Conservation (phyloP, 2,888 invertebrate genomes). For the Peribatodes rhomboidaria region DNA sequence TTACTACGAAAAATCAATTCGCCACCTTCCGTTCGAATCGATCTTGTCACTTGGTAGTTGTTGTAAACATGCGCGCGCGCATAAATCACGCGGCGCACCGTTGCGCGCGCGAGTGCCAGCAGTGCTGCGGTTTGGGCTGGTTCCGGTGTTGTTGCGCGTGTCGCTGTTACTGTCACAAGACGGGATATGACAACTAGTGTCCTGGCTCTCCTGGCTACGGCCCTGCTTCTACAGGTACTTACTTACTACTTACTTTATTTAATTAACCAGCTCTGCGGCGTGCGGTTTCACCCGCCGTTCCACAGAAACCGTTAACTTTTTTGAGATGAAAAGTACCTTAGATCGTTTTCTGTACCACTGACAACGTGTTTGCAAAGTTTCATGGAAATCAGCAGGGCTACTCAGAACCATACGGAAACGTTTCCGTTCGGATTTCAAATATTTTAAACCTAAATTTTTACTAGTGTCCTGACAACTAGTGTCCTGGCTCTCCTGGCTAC, state of each 20-base stretch:
- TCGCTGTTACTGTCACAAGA: constrained; percentile 55
- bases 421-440: no score
- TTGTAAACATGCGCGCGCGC: constrained; percentile 54
- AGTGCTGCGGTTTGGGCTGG: constrained; percentile 58
- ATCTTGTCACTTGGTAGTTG: not conserved
- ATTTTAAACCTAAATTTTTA: no score
- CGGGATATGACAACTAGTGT: constrained; percentile 31
- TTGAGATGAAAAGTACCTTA: no score
- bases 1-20: not conserved
- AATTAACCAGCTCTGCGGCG: no score
- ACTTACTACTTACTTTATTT: no score
- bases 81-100: constrained; percentile 55
- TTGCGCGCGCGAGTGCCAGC: constrained; percentile 66
- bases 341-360: no score
- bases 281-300: no score
- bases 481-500: not conserved
- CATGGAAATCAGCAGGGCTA: no score
- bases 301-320: no score
- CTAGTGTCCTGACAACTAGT: constrained; percentile 32
- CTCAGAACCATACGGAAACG: no score
- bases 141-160: constrained; percentile 62
- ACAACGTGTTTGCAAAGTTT: no score
- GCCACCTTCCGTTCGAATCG: not conserved
- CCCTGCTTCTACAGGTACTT: constrained; percentile 38
- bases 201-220: constrained; percentile 47